These are phyloP conservation scores for Patagioenas fasciata DNA, from an alignment of 2,113 vertebrate genomes.

Conservation along the genomic window DNA sequence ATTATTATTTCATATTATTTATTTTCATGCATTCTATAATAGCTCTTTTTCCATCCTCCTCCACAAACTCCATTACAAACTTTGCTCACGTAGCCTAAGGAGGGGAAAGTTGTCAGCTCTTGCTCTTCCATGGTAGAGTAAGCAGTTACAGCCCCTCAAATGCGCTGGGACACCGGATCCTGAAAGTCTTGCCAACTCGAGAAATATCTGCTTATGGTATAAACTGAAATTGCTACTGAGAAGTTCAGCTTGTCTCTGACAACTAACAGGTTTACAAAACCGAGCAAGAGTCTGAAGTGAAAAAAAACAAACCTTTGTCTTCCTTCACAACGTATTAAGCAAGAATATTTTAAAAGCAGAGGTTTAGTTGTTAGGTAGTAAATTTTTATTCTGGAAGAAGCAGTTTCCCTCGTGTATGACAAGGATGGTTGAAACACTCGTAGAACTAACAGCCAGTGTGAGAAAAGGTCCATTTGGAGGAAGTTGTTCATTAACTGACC, in stretches of 20 bases:
- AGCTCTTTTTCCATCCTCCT: neutral
- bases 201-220: neutral
- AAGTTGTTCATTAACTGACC: neutral
- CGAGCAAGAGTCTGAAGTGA: neutral
- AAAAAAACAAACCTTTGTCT: neutral
- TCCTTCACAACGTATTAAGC: neutral
- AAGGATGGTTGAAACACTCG: neutral
- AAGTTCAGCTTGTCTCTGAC: neutral
- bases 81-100: neutral
- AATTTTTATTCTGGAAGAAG: neutral
- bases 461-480: neutral
- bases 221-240: neutral
- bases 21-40: neutral
- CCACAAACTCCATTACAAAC: neutral
- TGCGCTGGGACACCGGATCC: neutral
- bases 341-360: neutral
- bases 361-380: neutral
- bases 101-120: neutral
- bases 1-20: neutral
- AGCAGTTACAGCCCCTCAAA: neutral
- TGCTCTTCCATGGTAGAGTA: neutral
- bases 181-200: neutral
- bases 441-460: accelerated
- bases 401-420: neutral
- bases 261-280: neutral